These are phyloP conservation scores for Blera fallax DNA, from an alignment of 2,888 invertebrate genomes.

Conservation along the genomic window DNA sequence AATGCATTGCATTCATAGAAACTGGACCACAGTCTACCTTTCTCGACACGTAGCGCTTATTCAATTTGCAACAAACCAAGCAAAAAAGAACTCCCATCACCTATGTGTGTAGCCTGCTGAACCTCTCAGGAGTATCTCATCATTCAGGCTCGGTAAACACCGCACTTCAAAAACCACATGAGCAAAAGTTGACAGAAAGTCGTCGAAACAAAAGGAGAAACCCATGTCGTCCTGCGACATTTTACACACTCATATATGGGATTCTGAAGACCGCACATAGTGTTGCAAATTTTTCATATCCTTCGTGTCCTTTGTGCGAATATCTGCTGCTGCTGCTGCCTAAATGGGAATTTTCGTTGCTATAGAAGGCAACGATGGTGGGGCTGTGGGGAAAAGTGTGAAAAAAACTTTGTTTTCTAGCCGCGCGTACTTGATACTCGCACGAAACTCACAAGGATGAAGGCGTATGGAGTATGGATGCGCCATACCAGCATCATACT, in stretches of 20 bases:
- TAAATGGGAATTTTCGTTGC: constrained; percentile 43
- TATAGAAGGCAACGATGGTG: constrained; percentile 31
- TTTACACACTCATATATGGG: not conserved
- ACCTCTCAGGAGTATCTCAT: constrained; percentile 42
- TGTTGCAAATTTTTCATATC: constrained; percentile 7
- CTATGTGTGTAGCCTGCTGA: constrained; percentile 47
- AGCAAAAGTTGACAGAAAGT: constrained; percentile 37
- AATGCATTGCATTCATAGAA: not conserved
- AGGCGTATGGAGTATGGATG: constrained; percentile 7
- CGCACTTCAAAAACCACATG: constrained; percentile 32
- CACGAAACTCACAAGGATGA: constrained; percentile 18
- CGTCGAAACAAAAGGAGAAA: not conserved
- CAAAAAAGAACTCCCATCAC: not conserved
- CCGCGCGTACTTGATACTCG: constrained; percentile 31
- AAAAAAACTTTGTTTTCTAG: constrained; percentile 53
- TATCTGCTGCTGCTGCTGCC: constrained; percentile 4
- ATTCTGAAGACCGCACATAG: not conserved
- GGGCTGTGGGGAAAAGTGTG: constrained; percentile 24
- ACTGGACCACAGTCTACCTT: not conserved
- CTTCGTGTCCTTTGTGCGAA: constrained; percentile 10
- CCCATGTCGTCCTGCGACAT: not conserved
- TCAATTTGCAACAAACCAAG: not conserved
- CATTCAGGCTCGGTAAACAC: constrained; percentile 33
- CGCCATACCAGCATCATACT: not conserved
- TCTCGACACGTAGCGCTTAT: not conserved